phyloP scores from a whole-genome alignment of 23 tunicate species.

The Trididemnum miniatum region DNA sequence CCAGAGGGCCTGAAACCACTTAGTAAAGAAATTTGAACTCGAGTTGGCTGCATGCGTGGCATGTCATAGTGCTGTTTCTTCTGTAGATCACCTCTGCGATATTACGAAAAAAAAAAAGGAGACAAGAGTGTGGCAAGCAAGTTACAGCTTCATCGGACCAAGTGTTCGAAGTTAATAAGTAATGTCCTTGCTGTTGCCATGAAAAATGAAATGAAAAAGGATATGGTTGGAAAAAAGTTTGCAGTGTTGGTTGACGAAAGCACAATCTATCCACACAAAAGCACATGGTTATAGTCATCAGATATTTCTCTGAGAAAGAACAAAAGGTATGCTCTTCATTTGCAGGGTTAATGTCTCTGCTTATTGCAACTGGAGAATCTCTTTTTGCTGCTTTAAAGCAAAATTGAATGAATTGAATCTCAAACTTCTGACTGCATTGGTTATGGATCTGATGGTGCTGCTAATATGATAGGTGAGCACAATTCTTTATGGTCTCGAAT shows the following conservation, averaged over 20 bases:
- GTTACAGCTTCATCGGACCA: slow-evolving; percentile 5
- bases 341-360: neutral
- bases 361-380: neutral
- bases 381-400: slow-evolving; percentile 1
- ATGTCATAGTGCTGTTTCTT: no score
- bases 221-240: neutral
- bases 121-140: neutral
- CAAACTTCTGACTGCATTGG: slow-evolving; percentile 23
- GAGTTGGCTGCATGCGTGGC: no score
- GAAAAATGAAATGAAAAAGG: neutral
- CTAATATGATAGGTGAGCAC: slow-evolving; percentile 5
- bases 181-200: no score
- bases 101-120: neutral
- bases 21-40: no score
- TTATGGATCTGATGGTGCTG: slow-evolving; percentile 20
- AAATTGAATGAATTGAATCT: neutral
- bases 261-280: neutral
- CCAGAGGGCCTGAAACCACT: no score
- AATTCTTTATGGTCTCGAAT: slow-evolving; percentile 26
- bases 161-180: slow-evolving; percentile 1
- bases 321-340: slow-evolving; percentile 16
- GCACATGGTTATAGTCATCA: slow-evolving; percentile 6
- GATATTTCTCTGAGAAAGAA: neutral
- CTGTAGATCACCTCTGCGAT: no score
- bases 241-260: slow-evolving; percentile 8